Conservation (phyloP, 35 echinoderm and acorn worm species). For the Eucidaris tribuloides region DNA sequence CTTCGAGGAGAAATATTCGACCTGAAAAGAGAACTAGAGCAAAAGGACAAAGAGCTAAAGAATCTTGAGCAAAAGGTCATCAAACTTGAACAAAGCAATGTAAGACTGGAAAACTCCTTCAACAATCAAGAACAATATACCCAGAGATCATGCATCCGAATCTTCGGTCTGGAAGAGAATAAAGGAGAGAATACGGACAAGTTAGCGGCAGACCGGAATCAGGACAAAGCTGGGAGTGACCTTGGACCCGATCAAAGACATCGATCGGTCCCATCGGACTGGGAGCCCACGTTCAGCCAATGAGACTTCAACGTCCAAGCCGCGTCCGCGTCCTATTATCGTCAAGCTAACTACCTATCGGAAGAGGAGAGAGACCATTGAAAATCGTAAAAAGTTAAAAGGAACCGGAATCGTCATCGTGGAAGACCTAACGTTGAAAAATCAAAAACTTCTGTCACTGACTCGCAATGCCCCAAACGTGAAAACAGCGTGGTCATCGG, state of each 20-base stretch:
- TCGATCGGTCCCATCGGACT: conserved; percentile 9
- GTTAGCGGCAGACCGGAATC: not conserved
- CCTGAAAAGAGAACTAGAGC: not conserved
- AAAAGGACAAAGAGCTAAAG: not conserved
- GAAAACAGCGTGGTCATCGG: too few species aligned
- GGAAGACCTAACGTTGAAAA: too few species aligned
- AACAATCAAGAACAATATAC: conserved; percentile 2
- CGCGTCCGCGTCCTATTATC: too few species aligned
- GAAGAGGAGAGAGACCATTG: not conserved
- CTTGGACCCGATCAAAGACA: not conserved
- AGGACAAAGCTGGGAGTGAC: not conserved
- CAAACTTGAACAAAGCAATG: not conserved
- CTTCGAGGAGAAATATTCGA: not conserved
- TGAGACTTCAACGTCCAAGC: not conserved
- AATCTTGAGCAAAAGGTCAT: not conserved
- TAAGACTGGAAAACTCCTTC: not conserved
- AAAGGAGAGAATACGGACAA: conserved; percentile 19
- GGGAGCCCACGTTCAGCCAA: not conserved
- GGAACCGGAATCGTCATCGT: too few species aligned
- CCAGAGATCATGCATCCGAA: not conserved
- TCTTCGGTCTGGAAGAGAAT: conserved; percentile 3
- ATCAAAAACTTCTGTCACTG: too few species aligned
- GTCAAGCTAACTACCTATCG: conserved; percentile 6
- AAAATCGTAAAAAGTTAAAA: too few species aligned
- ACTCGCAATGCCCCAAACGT: too few species aligned